Base-by-base conservation (phyloP, 2,113 vertebrate species). In the Poeciliopsis occidentalis region DNA sequence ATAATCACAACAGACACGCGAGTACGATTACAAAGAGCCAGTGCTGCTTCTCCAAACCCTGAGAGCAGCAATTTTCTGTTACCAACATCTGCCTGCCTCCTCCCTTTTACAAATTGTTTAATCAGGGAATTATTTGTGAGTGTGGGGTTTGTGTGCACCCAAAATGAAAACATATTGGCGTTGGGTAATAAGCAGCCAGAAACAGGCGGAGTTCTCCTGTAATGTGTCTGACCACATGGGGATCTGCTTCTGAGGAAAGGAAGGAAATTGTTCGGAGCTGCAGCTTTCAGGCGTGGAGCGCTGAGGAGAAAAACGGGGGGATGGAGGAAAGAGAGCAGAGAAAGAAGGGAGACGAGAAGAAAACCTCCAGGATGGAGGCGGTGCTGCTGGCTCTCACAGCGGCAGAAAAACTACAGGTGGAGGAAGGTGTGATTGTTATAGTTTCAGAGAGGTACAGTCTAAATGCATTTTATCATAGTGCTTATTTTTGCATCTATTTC, bases 61-160 rank as follows among this genome's bases (percentile, higher is more conserved):
- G 57, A 57, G 44, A 75, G 60, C 73, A 75, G 86, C 81, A 69
- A 26, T 80, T 82, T 85, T 73, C 31, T 27, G 8, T 68, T 83
- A 71, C 80, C 68, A 82, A 86, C 77, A 87, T 69, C 72, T 76
- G 66, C 70, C 69, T 60, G 51, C 41, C 63, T 71, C 67, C 66
- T 26, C 66, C 69, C 32, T 72, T 57, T 81, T 73, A 83, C 70
- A 86, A 85, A 81, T 32, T 73, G 79, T 86, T 84, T 87, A 89
- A 89, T 90, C 78, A 86, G 65, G 31, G 29, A 73, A 60, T 71
- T 71, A 31, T 76, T 69, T 60, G 24, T 69, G 51, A 54, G 24
- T 71, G 32, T n/a, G 74, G 37, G 44, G 44, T 67, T 41, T 66
- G 67, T 83, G 44, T 67, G 67, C 27, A 47, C 30, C 39, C 30